Evolutionary conservation across 1,140 invertebrate genomes (phyloP).

Genomic region (Megalopta genalis): DNA sequence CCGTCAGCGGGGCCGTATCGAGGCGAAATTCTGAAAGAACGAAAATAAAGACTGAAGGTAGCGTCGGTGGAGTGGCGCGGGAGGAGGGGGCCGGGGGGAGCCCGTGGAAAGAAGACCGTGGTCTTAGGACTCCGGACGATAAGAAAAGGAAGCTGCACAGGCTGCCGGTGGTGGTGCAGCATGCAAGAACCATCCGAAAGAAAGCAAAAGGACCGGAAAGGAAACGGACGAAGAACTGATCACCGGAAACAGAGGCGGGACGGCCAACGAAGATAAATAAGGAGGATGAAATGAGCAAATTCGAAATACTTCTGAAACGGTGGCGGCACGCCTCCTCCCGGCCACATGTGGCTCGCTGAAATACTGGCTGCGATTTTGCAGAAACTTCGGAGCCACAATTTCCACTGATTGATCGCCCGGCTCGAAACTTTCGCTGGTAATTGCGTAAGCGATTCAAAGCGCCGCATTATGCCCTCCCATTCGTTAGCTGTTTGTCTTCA

Average conservation of each 20-base stretch:
- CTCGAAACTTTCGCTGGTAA: too few species aligned
- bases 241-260: not conserved
- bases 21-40: constrained; percentile 60
- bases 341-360: not conserved
- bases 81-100: not conserved
- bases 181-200: not conserved
- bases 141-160: constrained; percentile 3
- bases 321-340: not conserved
- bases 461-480: too few species aligned
- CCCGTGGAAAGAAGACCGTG: not conserved
- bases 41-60: constrained; percentile 56
- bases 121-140: not conserved
- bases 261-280: not conserved
- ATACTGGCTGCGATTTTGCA: not conserved
- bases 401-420: too few species aligned
- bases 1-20: constrained; percentile 51
- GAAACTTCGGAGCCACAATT: not conserved
- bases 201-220: not conserved
- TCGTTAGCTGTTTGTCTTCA: too few species aligned
- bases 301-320: not conserved
- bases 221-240: constrained; percentile 34
- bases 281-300: not conserved
- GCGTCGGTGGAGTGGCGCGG: too few species aligned
- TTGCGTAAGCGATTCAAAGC: too few species aligned
- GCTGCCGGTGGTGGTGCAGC: too few species aligned